These are phyloP conservation scores for Branchellion lobata DNA, from an alignment of 2,888 invertebrate species.

Conservation along the genomic window DNA sequence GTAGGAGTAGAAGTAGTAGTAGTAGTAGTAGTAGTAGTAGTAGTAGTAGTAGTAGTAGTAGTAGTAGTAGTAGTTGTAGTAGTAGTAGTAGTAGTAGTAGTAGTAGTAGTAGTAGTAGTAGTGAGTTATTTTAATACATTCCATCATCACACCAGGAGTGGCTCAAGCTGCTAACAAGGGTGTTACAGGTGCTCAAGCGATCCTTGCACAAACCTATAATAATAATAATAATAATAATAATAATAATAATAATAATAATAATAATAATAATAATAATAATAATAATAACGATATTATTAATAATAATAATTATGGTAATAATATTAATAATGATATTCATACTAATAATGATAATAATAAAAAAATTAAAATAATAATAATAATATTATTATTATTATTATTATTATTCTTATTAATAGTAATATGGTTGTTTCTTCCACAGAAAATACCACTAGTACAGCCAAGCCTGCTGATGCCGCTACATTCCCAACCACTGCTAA, in stretches of 20 bases:
- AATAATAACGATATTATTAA: too few relatives aligned
- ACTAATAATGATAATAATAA: too few relatives aligned
- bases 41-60: conserved; percentile 28
- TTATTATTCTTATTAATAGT: too few relatives aligned
- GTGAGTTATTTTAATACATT: not conserved
- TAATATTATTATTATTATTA: too few relatives aligned
- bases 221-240: conserved; percentile 8
- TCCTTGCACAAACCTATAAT: not conserved
- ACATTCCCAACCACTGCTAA: not conserved
- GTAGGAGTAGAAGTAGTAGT: too few relatives aligned
- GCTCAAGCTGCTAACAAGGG: not conserved
- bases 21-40: conserved; percentile 22
- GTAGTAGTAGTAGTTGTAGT: not conserved
- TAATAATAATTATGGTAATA: too few relatives aligned
- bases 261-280: too few relatives aligned
- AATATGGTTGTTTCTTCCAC: too few relatives aligned
- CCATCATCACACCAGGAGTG: not conserved
- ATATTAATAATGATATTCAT: too few relatives aligned
- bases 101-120: too few relatives aligned
- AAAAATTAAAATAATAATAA: too few relatives aligned
- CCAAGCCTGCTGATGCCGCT: not conserved
- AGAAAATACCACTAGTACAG: not conserved
- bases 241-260: not conserved
- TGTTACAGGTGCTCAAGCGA: not conserved
- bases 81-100: too few relatives aligned